Evolutionary conservation across 1,140 invertebrate genomes (phyloP).

Genomic region (Eriosoma lanigerum): DNA sequence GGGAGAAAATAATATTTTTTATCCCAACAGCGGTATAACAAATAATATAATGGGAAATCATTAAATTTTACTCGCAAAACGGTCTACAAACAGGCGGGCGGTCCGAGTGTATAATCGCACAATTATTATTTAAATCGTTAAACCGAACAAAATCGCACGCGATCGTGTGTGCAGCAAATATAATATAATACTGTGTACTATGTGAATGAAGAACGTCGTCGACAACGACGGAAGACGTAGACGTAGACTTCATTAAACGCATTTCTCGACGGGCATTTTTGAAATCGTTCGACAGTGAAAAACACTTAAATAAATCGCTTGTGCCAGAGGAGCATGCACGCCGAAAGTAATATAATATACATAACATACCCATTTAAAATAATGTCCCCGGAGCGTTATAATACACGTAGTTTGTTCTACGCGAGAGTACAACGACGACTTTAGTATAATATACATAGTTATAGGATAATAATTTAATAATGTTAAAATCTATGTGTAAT

Average conservation of each 20-base stretch:
- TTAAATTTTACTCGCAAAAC: no score
- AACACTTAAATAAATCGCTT: not conserved
- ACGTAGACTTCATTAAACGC: slow-evolving; percentile 25
- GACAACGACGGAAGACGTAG: not conserved
- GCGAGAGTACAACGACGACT: no score
- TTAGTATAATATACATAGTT: no score
- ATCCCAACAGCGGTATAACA: no score
- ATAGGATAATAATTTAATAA: no score
- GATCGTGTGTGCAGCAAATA: not conserved
- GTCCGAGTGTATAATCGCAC: not conserved
- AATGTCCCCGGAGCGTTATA: no score
- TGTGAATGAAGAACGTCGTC: not conserved
- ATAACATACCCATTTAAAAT: not conserved
- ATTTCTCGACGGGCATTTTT: not conserved
- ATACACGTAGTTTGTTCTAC: no score
- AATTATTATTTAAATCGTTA: not conserved
- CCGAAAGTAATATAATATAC: not conserved
- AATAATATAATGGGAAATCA: no score
- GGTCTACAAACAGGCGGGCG: no score
- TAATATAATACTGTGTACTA: not conserved
- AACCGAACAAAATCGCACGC: not conserved
- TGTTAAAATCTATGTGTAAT: no score
- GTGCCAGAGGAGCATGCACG: not conserved
- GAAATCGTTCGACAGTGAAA: not conserved
- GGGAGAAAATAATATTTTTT: not conserved